Evolutionary conservation across 2,113 vertebrate genomes (phyloP).

Genomic region (Steatornis caripensis): DNA sequence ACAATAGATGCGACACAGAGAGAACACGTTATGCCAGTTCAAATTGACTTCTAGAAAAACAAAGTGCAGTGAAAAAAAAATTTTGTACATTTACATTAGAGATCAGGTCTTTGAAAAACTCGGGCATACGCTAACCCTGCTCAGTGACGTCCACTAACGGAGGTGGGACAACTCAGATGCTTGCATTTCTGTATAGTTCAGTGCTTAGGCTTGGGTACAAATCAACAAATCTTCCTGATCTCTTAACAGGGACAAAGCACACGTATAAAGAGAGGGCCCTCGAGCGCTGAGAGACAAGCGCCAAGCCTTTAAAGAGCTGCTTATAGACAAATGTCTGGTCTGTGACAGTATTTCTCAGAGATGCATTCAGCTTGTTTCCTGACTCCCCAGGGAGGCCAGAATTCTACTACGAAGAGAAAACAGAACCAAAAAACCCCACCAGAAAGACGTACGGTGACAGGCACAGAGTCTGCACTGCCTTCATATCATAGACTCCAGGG

Average conservation of each 20-base stretch:
- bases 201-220: not conserved
- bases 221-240: not conserved
- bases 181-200: not conserved
- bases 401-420: not conserved
- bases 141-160: not conserved
- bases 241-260: not conserved
- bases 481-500: not conserved
- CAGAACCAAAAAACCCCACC: not conserved
- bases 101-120: not conserved
- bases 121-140: not conserved
- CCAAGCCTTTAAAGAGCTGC: not conserved
- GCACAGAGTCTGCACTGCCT: not conserved
- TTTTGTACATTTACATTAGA: not conserved
- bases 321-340: not conserved
- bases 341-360: not conserved
- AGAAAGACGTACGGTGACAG: accelerated
- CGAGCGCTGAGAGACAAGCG: not conserved
- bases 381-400: not conserved
- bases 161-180: not conserved
- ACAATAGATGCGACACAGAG: not conserved
- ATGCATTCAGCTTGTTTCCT: not conserved
- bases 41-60: not conserved
- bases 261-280: not conserved
- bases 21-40: not conserved
- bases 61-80: not conserved